Base-by-base conservation (phyloP, 2,888 invertebrate genomes). In the Lasioglossum calceatum region DNA sequence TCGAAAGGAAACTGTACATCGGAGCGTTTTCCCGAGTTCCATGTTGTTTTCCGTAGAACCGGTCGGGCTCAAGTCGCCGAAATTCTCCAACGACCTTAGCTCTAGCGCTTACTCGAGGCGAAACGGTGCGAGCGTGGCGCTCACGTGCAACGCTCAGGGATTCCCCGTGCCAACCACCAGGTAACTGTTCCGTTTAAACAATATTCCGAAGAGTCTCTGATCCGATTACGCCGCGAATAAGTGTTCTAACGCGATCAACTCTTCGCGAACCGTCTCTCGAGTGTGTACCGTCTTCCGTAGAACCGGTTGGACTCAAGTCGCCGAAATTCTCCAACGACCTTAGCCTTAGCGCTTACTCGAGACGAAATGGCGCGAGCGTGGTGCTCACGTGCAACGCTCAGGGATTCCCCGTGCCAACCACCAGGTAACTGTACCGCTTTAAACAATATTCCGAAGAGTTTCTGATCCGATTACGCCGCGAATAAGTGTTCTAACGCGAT, bases 161-260 rank as follows among this genome's bases (percentile, higher is more conserved):
- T 97, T 96, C 96, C 97, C 97, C 76, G 96, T 97, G 84, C 97
- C 97, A 61, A 93, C 96, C 90, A 97, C 96, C 96, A 97, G 97
- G 97, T 97, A 96, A 96, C 39, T 12, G 4, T 23, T 1, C 12
- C 70, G 39, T 27, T 27, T 27, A 27, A 27, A 27, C 27, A 27
- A 27, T 27, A 27, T 27, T 27, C 27, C 27, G 27, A 27, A 0
- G 27, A 27, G 27, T 27, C 0, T 27, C 27, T 27, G 27, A 27
- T 27, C 27, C 27, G 27, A 27, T 27, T 27, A 27, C 27, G 27
- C 27, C 27, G 27, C 27, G 27, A 27, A 27, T 27, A 27, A 27
- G 27, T 27, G 27, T 27, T 27, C 27, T 27, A 27, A 27, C 27
- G 27, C 27, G 27, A 27, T 27, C 27, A 27, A 27, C 27, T 27